Evolutionary conservation across 92 coral and sea anemone species (phyloP).

Genomic region (Metridium senile): DNA sequence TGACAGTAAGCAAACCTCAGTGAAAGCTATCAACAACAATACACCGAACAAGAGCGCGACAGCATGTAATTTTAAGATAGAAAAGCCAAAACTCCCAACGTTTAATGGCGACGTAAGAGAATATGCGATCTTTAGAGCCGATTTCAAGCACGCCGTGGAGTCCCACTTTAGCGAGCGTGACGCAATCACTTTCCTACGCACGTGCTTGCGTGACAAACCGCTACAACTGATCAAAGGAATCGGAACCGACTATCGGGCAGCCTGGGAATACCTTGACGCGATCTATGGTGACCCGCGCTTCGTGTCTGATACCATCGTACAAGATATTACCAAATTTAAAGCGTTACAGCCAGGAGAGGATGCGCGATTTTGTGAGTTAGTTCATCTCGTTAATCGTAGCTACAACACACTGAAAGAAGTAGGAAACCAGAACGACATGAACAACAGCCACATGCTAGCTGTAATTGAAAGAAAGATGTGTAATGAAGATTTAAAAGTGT

Average conservation of each 20-base stretch:
- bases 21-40: too few relatives aligned
- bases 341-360: conserved; percentile 53
- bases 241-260: conserved; percentile 52
- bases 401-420: conserved; percentile 69
- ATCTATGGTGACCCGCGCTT: conserved; percentile 65
- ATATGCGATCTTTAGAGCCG: conserved; percentile 46
- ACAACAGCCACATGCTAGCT: conserved; percentile 68
- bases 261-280: conserved; percentile 47
- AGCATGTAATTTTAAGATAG: too few relatives aligned
- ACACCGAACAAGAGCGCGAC: too few relatives aligned
- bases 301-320: conserved; percentile 42
- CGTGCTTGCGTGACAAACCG: conserved; percentile 41
- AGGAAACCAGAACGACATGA: conserved; percentile 59
- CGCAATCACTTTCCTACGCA: conserved; percentile 51
- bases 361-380: conserved; percentile 67
- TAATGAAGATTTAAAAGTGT: conserved; percentile 55
- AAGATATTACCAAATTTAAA: conserved; percentile 35
- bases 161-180: conserved; percentile 38
- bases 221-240: conserved; percentile 51
- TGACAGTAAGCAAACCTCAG: too few relatives aligned
- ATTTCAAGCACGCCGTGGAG: conserved; percentile 57
- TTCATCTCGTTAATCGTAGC: conserved; percentile 54
- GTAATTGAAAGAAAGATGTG: conserved; percentile 65
- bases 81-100: conserved; percentile 48
- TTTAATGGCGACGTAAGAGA: conserved; percentile 57